Evolutionary conservation across 2,888 invertebrate species (phyloP).

Genomic region (Pseudeuparius sepicola): DNA sequence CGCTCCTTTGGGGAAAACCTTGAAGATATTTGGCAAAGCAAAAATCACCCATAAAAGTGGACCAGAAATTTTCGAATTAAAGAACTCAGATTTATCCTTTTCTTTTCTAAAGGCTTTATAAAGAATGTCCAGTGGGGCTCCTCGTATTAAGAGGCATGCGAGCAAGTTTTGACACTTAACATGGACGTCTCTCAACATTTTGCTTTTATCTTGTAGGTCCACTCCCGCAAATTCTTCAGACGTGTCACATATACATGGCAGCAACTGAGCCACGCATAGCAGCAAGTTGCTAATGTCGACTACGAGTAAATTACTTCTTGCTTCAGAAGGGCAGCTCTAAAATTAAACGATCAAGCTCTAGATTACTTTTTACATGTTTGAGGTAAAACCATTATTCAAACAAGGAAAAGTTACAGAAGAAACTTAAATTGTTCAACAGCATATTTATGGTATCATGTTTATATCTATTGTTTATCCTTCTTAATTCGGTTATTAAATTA

Average conservation of each 20-base stretch:
- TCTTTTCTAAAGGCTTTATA: conserved; percentile 62
- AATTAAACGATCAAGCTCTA: too few relatives aligned
- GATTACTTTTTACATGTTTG: too few relatives aligned
- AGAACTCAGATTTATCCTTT: conserved; percentile 45
- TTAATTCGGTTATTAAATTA: too few relatives aligned
- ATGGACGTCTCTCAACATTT: conserved; percentile 71
- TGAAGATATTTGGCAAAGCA: conserved; percentile 53
- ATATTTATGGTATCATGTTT: too few relatives aligned
- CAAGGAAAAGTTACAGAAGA: too few relatives aligned
- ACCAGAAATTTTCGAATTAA: conserved; percentile 44
- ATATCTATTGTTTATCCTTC: too few relatives aligned
- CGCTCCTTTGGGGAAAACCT: conserved; percentile 34
- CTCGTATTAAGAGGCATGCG: conserved; percentile 62
- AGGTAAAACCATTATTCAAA: too few relatives aligned
- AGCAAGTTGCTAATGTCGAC: conserved; percentile 70
- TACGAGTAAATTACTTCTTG: conserved; percentile 48
- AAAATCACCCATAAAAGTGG: conserved; percentile 64
- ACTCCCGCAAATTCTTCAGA: conserved; percentile 55
- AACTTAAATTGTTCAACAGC: too few relatives aligned
- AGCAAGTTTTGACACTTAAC: conserved; percentile 73
- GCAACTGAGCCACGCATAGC: conserved; percentile 61
- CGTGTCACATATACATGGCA: conserved; percentile 57
- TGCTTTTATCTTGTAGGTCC: conserved; percentile 47
- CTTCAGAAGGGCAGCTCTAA: conserved; percentile 56
- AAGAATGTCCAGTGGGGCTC: conserved; percentile 62